Evolutionary conservation across 2,113 vertebrate species (phyloP).

Genomic region (Dicaeum eximium): DNA sequence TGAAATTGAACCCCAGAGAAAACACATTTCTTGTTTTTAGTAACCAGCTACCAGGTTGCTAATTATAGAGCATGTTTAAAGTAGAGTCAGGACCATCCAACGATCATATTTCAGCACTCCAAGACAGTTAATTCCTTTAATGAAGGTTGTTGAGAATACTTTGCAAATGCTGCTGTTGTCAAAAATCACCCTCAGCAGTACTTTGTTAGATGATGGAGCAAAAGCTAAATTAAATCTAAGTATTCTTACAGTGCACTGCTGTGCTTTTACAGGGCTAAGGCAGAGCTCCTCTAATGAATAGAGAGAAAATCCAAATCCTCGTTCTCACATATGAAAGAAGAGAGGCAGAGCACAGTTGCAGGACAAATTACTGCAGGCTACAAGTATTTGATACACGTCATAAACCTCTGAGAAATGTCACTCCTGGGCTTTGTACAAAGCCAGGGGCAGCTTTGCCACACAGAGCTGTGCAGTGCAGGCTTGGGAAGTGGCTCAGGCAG

Average conservation of each 20-base stretch:
- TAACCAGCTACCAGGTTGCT: background rate
- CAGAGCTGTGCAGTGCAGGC: background rate
- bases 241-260: background rate
- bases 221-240: background rate
- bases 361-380: background rate
- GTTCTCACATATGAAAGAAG: background rate
- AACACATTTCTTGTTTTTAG: background rate
- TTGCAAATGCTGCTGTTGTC: background rate
- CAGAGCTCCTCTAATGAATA: background rate
- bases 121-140: background rate
- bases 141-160: background rate
- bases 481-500: background rate
- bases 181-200: background rate
- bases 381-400: rapidly evolving
- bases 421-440: background rate
- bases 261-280: background rate
- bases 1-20: background rate
- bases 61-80: background rate
- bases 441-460: background rate
- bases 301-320: background rate
- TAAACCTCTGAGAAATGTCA: background rate
- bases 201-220: background rate
- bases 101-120: background rate
- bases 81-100: background rate
- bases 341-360: background rate